Evolutionary conservation across 2,113 vertebrate species (phyloP).

Genomic region (Pseudopodoces humilis): DNA sequence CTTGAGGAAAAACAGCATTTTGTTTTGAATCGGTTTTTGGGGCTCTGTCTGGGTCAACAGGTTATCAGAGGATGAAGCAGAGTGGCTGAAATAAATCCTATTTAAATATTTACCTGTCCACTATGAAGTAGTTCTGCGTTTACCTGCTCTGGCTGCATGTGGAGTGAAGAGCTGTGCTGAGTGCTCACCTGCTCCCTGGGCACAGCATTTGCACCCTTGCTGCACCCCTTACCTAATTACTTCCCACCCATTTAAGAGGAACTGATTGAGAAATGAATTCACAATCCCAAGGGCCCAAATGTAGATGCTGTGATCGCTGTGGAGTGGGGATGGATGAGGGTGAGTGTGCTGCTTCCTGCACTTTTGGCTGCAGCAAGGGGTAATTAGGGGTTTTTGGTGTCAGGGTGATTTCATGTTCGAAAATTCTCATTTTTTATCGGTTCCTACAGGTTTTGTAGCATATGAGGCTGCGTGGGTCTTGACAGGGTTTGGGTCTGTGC

Average conservation of each 20-base stretch:
- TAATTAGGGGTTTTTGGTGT: neutral
- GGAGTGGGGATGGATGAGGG: neutral
- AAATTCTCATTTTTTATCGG: rapidly evolving
- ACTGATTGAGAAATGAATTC: slow-evolving; percentile 2
- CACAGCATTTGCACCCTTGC: neutral
- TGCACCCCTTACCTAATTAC: neutral
- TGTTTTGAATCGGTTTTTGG: neutral
- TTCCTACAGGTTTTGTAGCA: neutral
- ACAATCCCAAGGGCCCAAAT: neutral
- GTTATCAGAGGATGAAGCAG: neutral
- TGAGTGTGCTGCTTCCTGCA: neutral
- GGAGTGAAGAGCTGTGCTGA: neutral
- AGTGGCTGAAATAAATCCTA: neutral
- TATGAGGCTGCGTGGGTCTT: rapidly evolving
- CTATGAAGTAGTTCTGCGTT: neutral
- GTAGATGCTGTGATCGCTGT: neutral
- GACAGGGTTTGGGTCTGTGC: neutral
- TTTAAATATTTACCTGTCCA: slow-evolving; percentile 29
- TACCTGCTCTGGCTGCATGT: neutral
- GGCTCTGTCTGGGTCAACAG: neutral
- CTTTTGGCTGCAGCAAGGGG: neutral
- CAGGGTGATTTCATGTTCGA: neutral
- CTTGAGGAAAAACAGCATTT: neutral
- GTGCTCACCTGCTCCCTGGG: neutral
- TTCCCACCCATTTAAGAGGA: neutral